Evolutionary conservation across 2,888 invertebrate species (phyloP), one percentile per base, ranked within the genome.

Genomic region (Xylocampa areola): DNA sequence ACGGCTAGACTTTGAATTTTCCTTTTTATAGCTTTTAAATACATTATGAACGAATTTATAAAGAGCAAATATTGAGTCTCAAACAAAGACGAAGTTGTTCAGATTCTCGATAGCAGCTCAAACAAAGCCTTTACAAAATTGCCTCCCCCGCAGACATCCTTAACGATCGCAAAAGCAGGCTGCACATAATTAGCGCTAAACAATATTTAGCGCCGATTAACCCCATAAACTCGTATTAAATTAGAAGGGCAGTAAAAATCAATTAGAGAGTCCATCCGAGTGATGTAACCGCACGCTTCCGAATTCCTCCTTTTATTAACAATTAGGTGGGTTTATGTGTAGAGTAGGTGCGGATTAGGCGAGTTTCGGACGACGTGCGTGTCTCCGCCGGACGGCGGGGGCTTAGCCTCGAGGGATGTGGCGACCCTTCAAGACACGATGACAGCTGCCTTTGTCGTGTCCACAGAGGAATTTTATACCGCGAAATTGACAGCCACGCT

Each of bases 271-370:
- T 84, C 80, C 80, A 81, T 81, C 76, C 76, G 73, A 81, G 85
- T 87, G 88, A 87, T 89, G 90, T 89, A 87, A 89, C 90, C 90
- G 87, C 90, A 91, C 90, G 90, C 89, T 87, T 88, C 90, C 82
- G 86, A 88, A 88, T 87, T 81, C 81, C 86, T 88, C 86, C 89
- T 90, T 91, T 92, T 92, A 92, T 93, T 92, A 91, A 92, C 93
- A 92, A 93, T 92, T 93, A 93, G 92, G 90, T 90, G 91, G 92
- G 89, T 92, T 93, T 92, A 92, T 91, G 89, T 92, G 90, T 81
- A 84, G 87, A 89, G 90, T 88, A 90, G 91, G 88, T 87, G 87
- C 81, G 92, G 92, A 92, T 93, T 91, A 91, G 87, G 81, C 73
- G 86, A 85, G 87, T 85, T 79, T 83, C 85, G 86, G 85, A 80